A percentile compares a stretch with the other conserved stretches of the same genome.
phyloP scores from a whole-genome alignment of 1,140 invertebrate species.

The Lepidostoma basale region DNA sequence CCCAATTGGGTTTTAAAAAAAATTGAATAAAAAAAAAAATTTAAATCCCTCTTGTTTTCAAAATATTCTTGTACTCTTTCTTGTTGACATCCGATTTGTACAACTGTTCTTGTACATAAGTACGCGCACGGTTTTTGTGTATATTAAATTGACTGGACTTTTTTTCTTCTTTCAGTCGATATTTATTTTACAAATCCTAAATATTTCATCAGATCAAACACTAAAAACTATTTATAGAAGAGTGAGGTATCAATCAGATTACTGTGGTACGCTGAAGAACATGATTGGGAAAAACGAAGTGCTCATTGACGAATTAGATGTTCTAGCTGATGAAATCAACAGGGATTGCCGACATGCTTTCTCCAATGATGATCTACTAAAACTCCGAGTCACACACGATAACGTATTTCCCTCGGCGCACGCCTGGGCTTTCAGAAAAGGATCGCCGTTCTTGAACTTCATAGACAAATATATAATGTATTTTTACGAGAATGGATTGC shows the following conservation, averaged over 20 bases:
- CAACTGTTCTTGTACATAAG: too few species aligned
- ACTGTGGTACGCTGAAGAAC: neutral
- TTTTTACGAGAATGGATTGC: neutral
- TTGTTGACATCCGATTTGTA: too few species aligned
- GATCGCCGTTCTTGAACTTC: neutral
- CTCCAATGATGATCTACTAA: neutral
- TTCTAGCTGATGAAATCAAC: neutral
- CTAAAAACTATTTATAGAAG: neutral
- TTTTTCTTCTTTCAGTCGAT: neutral
- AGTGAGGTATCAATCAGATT: neutral
- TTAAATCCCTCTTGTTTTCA: too few species aligned
- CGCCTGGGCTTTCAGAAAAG: neutral
- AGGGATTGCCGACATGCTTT: neutral
- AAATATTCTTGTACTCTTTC: too few species aligned
- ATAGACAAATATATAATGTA: neutral
- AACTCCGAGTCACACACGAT: constrained; percentile 1
- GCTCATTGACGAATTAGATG: neutral
- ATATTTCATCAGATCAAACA: neutral
- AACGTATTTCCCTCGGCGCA: neutral
- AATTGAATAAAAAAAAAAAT: too few species aligned
- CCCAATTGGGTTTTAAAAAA: too few species aligned
- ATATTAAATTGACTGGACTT: too few species aligned
- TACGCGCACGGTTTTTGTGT: too few species aligned
- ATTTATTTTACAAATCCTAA: neutral
- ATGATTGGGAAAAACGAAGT: constrained; percentile 5